Percentiles rank a stretch among this genome's conserved stretches.
Conservation (phyloP, 2,888 invertebrate genomes). For the Hydropsyche betteni region DNA sequence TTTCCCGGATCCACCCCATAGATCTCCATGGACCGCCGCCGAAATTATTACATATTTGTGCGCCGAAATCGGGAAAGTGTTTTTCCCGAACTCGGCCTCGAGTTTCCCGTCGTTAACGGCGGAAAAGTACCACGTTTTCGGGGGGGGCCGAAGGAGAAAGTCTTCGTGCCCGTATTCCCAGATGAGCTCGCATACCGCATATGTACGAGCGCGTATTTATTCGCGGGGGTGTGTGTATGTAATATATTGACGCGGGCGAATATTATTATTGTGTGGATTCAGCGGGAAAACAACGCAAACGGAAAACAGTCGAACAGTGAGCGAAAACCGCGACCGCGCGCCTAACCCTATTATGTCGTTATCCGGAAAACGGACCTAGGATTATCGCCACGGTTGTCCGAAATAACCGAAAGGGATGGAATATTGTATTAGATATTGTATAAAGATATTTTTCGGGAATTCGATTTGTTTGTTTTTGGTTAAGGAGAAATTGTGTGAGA, state of each 20-base stretch:
- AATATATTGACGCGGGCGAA: background rate
- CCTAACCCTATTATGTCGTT: slow-evolving; percentile 21
- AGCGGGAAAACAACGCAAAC: slow-evolving; percentile 6
- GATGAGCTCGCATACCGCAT: background rate
- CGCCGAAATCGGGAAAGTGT: slow-evolving; percentile 26
- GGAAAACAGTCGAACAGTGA: background rate
- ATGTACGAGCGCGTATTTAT: no score
- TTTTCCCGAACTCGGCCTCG: slow-evolving; percentile 7
- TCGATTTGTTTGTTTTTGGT: no score
- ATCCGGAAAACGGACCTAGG: slow-evolving; percentile 20
- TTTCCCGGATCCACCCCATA: background rate
- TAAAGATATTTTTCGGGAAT: no score
- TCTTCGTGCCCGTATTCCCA: slow-evolving; percentile 17
- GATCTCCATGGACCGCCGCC: background rate
- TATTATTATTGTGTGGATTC: slow-evolving; percentile 22
- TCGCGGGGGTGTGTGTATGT: no score
- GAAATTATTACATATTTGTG: slow-evolving; percentile 17
- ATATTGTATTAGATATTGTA: no score
- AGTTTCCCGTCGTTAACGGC: slow-evolving; percentile 7
- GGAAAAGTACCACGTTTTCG: background rate
- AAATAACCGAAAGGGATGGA: background rate
- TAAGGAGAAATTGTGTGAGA: no score
- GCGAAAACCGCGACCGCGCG: slow-evolving; percentile 20
- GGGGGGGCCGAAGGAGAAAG: background rate
- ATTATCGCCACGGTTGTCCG: slow-evolving; percentile 17